phyloP scores from a whole-genome alignment of 2,888 invertebrate species.

The Operophtera brumata region DNA sequence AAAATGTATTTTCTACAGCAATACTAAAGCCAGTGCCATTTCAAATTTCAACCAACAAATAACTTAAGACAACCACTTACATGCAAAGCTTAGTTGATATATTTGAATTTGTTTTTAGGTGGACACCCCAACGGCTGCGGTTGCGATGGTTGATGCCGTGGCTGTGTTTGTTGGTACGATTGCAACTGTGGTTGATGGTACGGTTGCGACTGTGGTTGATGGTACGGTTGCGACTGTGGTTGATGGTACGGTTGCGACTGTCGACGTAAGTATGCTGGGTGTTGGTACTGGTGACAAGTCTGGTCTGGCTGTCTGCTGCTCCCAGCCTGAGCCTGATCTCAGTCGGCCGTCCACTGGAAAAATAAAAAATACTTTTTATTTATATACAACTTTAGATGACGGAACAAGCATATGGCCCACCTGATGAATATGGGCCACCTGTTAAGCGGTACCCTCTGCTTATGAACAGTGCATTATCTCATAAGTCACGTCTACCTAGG shows the following conservation, averaged over 20 bases:
- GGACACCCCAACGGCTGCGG: not conserved
- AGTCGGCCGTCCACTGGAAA: slow-evolving; percentile 65
- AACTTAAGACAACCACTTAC: no score
- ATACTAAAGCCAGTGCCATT: no score
- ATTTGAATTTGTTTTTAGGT: slow-evolving; percentile 16
- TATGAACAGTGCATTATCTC: no score
- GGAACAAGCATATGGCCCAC: no score
- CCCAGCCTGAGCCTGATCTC: slow-evolving; percentile 51
- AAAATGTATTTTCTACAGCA: no score
- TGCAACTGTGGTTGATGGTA: not conserved
- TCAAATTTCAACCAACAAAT: no score
- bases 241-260: not conserved
- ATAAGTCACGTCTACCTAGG: no score
- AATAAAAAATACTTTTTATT: no score
- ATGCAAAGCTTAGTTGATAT: slow-evolving; percentile 12
- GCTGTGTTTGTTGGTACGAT: not conserved
- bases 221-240: not conserved
- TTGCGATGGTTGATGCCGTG: not conserved
- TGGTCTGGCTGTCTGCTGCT: slow-evolving; percentile 27
- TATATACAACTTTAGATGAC: no score
- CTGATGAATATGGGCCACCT: no score
- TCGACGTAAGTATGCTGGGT: slow-evolving; percentile 1
- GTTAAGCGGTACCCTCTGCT: no score
- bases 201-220: not conserved
- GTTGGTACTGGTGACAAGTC: slow-evolving; percentile 15